A percentile compares a stretch with the other conserved stretches of the same genome.
Conservation (phyloP, 2,888 invertebrate genomes). For the Oscheius sp. region DNA sequence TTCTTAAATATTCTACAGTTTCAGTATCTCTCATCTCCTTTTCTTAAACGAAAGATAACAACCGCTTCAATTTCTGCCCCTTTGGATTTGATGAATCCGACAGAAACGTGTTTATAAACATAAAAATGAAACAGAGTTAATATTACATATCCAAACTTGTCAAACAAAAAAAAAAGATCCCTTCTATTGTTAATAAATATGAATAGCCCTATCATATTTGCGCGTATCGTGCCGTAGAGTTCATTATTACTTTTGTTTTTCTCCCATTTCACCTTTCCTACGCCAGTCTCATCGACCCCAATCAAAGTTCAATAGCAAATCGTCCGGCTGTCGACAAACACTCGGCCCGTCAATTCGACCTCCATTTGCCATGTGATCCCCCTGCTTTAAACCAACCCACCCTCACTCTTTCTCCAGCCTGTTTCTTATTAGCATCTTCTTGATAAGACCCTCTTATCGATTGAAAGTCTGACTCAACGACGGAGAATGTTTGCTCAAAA, state of each 20-base stretch:
- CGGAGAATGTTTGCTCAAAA: conserved; percentile 18
- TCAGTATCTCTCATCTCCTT: neutral
- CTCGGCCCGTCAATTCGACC: neutral
- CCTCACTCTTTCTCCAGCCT: neutral
- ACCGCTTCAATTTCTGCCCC: too few relatives aligned
- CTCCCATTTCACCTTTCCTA: too few relatives aligned
- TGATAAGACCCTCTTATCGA: conserved; percentile 6
- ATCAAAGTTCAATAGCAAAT: neutral
- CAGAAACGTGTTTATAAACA: too few relatives aligned
- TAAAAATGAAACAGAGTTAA: too few relatives aligned
- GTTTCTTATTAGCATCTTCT: neutral
- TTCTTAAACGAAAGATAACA: neutral
- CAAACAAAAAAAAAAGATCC: too few relatives aligned
- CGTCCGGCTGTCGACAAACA: conserved; percentile 12
- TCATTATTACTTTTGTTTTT: too few relatives aligned
- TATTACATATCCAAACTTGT: too few relatives aligned
- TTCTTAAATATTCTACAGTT: neutral
- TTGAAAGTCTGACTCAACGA: neutral
- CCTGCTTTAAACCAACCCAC: conserved; percentile 11
- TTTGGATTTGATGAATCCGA: conserved; percentile 9
- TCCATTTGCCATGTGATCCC: conserved; percentile 18
- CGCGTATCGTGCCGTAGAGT: too few relatives aligned
- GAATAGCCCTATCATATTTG: too few relatives aligned
- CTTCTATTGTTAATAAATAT: too few relatives aligned
- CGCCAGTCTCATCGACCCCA: neutral